Percentiles rank a stretch among this genome's conserved stretches.
These are phyloP conservation scores for Discoglossus pictus DNA, from an alignment of 2,797 vertebrate genomes.

Conservation along the genomic window DNA sequence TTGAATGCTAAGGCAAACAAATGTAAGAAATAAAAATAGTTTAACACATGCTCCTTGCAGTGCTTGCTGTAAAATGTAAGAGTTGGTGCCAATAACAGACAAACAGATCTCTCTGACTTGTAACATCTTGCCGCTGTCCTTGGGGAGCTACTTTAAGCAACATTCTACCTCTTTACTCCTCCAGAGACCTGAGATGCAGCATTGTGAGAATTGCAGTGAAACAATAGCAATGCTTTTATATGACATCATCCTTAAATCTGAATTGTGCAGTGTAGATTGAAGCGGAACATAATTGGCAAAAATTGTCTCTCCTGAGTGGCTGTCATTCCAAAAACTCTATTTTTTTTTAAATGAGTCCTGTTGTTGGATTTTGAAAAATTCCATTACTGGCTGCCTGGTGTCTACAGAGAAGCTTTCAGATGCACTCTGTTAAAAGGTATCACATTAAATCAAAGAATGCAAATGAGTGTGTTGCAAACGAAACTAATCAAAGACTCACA, in stretches of 20 bases:
- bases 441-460: slow-evolving; percentile 14
- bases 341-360: neutral
- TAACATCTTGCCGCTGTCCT: too few relatives aligned
- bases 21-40: too few relatives aligned
- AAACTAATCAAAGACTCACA: neutral
- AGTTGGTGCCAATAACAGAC: too few relatives aligned
- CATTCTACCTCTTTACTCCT: too few relatives aligned
- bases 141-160: too few relatives aligned
- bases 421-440: neutral
- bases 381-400: neutral
- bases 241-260: slow-evolving; percentile 7
- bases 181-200: too few relatives aligned
- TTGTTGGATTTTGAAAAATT: slow-evolving; percentile 1
- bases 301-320: slow-evolving; percentile 11
- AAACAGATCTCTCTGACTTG: too few relatives aligned
- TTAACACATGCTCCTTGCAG: too few relatives aligned
- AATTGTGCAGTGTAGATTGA: slow-evolving; percentile 16
- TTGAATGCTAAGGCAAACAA: too few relatives aligned
- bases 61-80: too few relatives aligned
- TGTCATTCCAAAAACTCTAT: neutral
- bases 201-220: too few relatives aligned
- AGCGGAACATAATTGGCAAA: slow-evolving; percentile 11
- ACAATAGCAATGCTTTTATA: too few relatives aligned
- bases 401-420: neutral
- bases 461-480: neutral